Percentiles rank a stretch among this genome's conserved stretches.
phyloP scores from a whole-genome alignment of 1,140 invertebrate genomes.

The Trinorchestia longiramus region DNA sequence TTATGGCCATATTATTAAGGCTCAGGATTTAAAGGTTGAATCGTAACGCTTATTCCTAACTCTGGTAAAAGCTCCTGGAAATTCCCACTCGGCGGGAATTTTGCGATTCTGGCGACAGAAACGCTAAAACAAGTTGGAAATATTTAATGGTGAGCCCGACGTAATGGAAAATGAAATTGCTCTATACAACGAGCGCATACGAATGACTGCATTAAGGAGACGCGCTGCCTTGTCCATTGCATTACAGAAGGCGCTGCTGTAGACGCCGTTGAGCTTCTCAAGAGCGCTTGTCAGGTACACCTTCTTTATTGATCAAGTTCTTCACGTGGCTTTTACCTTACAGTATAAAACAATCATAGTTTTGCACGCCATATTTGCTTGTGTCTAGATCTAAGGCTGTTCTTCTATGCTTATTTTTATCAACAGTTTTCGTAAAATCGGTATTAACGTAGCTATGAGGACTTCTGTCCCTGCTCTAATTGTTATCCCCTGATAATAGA shows the following conservation, averaged over 20 bases:
- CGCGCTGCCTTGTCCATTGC: neutral
- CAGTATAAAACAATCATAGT: neutral
- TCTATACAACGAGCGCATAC: conserved; percentile 48
- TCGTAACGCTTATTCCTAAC: conserved; percentile 41
- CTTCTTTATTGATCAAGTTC: neutral
- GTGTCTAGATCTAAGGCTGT: neutral
- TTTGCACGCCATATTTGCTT: neutral
- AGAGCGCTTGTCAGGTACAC: neutral
- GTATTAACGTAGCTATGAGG: neutral
- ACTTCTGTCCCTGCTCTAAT: neutral
- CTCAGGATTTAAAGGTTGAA: conserved; percentile 51
- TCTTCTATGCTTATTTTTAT: neutral
- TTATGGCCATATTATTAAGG: conserved; percentile 43
- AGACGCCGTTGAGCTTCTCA: neutral
- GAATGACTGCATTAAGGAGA: conserved; percentile 8
- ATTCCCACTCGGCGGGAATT: conserved; percentile 20
- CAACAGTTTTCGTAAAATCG: neutral
- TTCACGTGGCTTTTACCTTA: neutral
- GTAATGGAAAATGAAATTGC: conserved; percentile 52
- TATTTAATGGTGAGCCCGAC: conserved; percentile 47
- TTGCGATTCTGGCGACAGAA: conserved; percentile 49
- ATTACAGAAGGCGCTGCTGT: neutral
- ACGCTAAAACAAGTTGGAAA: conserved; percentile 42
- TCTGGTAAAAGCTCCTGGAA: neutral
- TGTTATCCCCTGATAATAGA: too few relatives aligned